phyloP scores from a whole-genome alignment of 2,113 vertebrate species.

The Limanda limanda region DNA sequence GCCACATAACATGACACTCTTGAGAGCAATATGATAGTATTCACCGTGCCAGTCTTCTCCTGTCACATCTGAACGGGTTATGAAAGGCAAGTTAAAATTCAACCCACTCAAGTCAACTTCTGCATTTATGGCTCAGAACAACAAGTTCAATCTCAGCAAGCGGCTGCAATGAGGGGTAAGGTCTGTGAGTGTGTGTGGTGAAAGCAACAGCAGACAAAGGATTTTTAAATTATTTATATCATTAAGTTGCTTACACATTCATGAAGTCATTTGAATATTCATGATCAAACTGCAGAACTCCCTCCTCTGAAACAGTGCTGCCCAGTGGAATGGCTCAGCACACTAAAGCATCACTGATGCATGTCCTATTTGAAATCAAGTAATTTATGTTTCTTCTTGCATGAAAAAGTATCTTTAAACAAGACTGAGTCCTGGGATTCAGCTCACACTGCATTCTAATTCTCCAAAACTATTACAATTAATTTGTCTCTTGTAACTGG shows the following conservation, averaged over 20 bases:
- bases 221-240: slow-evolving; percentile 62
- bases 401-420: background rate
- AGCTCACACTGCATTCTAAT: slow-evolving; percentile 25
- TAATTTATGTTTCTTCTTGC: background rate
- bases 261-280: slow-evolving; percentile 44
- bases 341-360: background rate
- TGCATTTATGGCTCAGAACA: background rate
- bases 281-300: slow-evolving; percentile 28
- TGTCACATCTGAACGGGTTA: no score
- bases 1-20: no score
- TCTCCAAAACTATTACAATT: slow-evolving; percentile 16
- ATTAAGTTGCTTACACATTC: slow-evolving; percentile 54
- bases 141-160: slow-evolving; percentile 13
- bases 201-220: slow-evolving; percentile 36
- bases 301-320: background rate
- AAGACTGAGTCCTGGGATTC: background rate
- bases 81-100: no score
- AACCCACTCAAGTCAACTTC: no score
- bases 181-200: background rate
- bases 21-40: no score
- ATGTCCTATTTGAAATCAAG: background rate
- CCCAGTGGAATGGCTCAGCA: background rate
- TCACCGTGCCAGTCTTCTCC: no score
- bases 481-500: slow-evolving; percentile 6
- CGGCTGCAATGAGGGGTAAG: background rate